phyloP scores from a whole-genome alignment of 2,797 vertebrate species.

The Myotis vivesi region DNA sequence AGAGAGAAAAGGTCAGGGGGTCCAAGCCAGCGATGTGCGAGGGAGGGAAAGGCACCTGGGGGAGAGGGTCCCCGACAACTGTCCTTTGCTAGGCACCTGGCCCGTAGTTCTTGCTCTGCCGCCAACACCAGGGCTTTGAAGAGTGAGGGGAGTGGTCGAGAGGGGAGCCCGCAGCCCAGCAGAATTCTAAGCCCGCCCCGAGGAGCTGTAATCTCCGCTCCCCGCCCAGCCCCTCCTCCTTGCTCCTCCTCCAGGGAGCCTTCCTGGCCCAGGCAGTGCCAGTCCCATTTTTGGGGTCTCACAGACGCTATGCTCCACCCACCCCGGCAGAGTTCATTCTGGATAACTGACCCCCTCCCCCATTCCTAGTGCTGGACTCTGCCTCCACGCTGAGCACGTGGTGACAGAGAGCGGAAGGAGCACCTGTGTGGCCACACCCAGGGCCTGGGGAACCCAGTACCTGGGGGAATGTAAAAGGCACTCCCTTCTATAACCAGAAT shows the following conservation, averaged over 20 bases:
- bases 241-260: background rate
- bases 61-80: no score
- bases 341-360: background rate
- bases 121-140: background rate
- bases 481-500: constrained; percentile 35
- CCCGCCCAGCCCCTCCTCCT: background rate
- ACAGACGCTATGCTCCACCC: background rate
- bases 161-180: background rate
- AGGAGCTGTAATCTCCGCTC: background rate
- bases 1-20: no score
- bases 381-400: background rate
- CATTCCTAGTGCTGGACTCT: background rate
- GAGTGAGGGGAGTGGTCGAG: background rate
- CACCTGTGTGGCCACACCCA: background rate
- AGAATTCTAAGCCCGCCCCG: background rate
- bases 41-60: no score
- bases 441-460: background rate
- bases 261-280: background rate
- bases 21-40: no score
- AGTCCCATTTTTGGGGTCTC: background rate
- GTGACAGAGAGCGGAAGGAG: background rate
- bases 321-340: background rate
- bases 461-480: constrained; percentile 17
- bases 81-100: no score
- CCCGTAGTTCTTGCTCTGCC: no score